Percentiles rank a stretch among this genome's conserved stretches.
Conservation (phyloP, 2,797 vertebrate species). For the Hephaestus fuliginosus region DNA sequence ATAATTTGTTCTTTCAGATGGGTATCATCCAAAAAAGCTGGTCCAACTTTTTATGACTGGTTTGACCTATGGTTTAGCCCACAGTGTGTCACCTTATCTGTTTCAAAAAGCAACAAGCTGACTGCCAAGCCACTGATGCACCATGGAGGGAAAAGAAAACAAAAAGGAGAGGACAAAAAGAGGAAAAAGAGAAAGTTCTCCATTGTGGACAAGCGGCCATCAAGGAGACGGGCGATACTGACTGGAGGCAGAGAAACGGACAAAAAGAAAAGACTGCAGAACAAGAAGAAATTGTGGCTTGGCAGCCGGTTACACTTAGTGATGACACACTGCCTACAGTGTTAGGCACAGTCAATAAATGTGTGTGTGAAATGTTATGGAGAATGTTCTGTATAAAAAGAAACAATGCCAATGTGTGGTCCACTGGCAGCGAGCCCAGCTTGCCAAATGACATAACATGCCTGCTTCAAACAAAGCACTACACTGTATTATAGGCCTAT, state of each 20-base stretch:
- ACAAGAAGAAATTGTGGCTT: constrained; percentile 53
- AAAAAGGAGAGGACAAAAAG: neutral
- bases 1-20: constrained; percentile 64
- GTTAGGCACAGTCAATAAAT: constrained; percentile 72
- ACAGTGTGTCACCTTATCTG: constrained; percentile 35
- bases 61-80: constrained; percentile 27
- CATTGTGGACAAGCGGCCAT: constrained; percentile 38
- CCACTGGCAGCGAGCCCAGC: constrained; percentile 66
- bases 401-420: constrained; percentile 74
- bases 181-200: constrained; percentile 25
- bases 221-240: constrained; percentile 27
- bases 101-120: constrained; percentile 36
- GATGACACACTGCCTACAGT: constrained; percentile 72
- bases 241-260: constrained; percentile 40
- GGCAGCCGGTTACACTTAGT: constrained; percentile 51
- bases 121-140: constrained; percentile 26
- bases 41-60: constrained; percentile 36
- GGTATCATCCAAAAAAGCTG: constrained; percentile 48
- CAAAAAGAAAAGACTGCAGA: constrained; percentile 44
- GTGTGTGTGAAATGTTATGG: constrained; percentile 69
- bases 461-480: constrained; percentile 59
- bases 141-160: neutral
- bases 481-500: constrained; percentile 32
- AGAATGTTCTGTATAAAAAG: constrained; percentile 65
- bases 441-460: constrained; percentile 69